Evolutionary conservation across 92 coral and sea anemone genomes (phyloP), one percentile per base, ranked within the genome.

Genomic region (Desmophyllum pertusum): DNA sequence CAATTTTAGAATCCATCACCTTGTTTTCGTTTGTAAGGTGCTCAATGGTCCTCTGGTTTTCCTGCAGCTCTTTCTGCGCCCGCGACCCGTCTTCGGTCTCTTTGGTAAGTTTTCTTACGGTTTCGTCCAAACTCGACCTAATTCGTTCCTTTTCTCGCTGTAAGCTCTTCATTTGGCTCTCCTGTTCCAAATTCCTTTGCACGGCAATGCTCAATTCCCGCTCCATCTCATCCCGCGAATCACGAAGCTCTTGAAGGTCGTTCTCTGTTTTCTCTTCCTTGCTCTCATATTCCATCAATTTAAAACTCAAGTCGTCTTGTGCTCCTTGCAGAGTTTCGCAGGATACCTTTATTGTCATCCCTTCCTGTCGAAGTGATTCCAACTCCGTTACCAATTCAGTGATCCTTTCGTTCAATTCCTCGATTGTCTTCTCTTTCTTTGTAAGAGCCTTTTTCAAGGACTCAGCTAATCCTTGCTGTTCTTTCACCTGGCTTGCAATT

Each of bases 381-480:
- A 92, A 53, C 77, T 94, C 93, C 53, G 86, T 81, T 48, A 94
- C 92, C 36, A 96, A 91, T 74, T 90, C 91, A 40, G 46, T 82
- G 27, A 88, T 91, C 61, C 89, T 91, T 67, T 86, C 79, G 70
- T 92, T 86, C 77, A 92, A 86, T 40, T 90, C 94, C 74, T 94
- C 98, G 10, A 88, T 78, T 35, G 76, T 68, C 65, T 90, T 86
- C 50, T 91, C 90, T 69, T 96, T 96, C 91, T 92, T 96, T 0
- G 30, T 66, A 23, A 96, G 80, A 25, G 92, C 68, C 33, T 90
- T 87, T 42, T 84, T 90, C 50, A 96, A 73, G 5, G 96, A 89
- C 66, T 90, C 98, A 0, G 93, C 87, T 13, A 94, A 40, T 66
- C 95, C 93, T 90, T 90, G 90, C 40, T 94, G 94, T 53, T 96